These are phyloP conservation scores for Entelurus aequoreus DNA, from an alignment of 2,113 vertebrate genomes.

Conservation along the genomic window DNA sequence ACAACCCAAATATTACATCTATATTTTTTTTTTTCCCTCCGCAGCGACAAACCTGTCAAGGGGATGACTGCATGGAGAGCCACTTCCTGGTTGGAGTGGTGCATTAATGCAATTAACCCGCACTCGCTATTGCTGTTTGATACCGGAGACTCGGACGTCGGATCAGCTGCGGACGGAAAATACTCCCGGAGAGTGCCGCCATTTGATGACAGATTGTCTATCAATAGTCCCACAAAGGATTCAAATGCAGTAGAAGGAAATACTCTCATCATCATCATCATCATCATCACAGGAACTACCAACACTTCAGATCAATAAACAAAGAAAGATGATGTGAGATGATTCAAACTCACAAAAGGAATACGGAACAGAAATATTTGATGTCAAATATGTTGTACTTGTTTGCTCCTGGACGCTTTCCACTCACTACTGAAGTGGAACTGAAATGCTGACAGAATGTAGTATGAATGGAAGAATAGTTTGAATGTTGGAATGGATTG, in stretches of 20 bases:
- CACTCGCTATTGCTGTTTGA: conserved; percentile 49
- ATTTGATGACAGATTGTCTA: conserved; percentile 12
- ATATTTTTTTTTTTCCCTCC: neutral
- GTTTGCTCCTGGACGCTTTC: neutral
- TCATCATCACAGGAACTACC: conserved; percentile 14
- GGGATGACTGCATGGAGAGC: conserved; percentile 57
- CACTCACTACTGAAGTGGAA: too few species aligned
- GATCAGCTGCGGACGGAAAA: conserved; percentile 48
- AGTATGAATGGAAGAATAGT: too few species aligned
- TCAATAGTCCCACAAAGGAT: neutral
- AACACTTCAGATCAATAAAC: conserved; percentile 27
- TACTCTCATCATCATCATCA: conserved; percentile 7
- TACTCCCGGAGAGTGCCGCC: conserved; percentile 13
- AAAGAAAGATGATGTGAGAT: conserved; percentile 6
- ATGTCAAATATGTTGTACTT: neutral
- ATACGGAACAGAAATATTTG: neutral
- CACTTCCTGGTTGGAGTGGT: conserved; percentile 58
- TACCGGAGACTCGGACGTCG: conserved; percentile 24
- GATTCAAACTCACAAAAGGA: neutral
- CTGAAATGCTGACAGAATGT: too few species aligned
- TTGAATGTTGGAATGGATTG: too few species aligned
- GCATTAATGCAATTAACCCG: conserved; percentile 65
- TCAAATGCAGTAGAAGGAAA: conserved; percentile 1
- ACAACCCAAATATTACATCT: too few species aligned
- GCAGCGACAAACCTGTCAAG: conserved; percentile 56